phyloP scores from a whole-genome alignment of 1,140 invertebrate species.

The Reticulitermes speratus region DNA sequence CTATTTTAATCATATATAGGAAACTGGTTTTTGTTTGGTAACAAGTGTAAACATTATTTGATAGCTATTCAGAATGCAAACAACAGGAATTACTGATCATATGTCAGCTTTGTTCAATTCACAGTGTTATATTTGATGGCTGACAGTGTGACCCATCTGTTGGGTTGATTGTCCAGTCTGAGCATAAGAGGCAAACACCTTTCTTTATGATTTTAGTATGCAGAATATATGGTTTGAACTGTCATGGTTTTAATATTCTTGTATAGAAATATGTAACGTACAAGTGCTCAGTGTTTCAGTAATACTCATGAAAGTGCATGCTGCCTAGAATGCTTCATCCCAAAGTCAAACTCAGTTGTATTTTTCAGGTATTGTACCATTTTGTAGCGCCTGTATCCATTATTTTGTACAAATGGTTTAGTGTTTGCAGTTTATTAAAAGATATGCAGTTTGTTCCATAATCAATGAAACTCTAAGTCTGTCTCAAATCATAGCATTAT shows the following conservation, averaged over 20 bases:
- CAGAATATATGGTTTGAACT: constrained; percentile 12
- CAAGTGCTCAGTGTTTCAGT: constrained; percentile 6
- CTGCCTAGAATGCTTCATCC: background rate
- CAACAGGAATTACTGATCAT: background rate
- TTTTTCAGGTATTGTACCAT: constrained; percentile 13
- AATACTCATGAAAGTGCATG: background rate
- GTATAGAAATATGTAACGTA: background rate
- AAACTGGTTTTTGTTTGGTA: background rate
- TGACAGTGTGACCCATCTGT: background rate
- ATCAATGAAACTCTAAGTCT: background rate
- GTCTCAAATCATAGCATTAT: constrained; percentile 9
- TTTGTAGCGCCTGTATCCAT: background rate
- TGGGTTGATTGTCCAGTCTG: background rate
- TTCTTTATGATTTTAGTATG: background rate
- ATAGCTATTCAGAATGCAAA: background rate
- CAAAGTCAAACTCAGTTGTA: constrained; percentile 12
- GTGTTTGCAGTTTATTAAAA: background rate
- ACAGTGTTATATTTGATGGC: background rate
- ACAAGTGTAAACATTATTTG: background rate
- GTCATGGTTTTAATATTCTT: background rate
- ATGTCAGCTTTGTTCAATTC: background rate
- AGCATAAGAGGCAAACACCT: background rate
- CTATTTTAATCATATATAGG: background rate
- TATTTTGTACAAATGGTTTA: background rate
- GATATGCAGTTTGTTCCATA: background rate